A percentile compares a stretch with the other conserved stretches of the same genome.
Conservation (phyloP, 2,797 vertebrate species). For the Siniperca scherzeri region DNA sequence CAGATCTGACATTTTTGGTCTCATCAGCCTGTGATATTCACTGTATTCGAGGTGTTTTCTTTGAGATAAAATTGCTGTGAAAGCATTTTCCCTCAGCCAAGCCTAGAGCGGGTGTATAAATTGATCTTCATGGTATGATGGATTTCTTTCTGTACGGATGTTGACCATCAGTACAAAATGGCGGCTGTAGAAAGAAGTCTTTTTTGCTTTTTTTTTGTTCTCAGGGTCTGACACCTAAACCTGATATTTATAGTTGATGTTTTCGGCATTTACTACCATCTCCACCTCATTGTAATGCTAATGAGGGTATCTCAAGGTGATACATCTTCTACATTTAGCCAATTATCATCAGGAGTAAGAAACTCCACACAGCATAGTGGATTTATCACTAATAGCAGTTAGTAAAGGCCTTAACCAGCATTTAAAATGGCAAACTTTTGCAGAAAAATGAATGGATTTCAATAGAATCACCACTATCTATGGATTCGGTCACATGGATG, state of each 20-base stretch:
- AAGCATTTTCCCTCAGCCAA: background rate
- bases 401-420: background rate
- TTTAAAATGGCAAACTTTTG: background rate
- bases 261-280: background rate
- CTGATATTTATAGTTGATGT: background rate
- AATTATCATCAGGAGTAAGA: background rate
- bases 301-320: background rate
- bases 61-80: background rate
- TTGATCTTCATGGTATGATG: constrained; percentile 23
- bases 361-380: background rate
- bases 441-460: too few species aligned
- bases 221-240: background rate
- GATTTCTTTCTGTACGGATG: constrained; percentile 17
- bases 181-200: background rate
- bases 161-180: constrained; percentile 34
- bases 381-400: background rate
- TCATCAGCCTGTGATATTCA: constrained; percentile 10
- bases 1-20: background rate
- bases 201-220: background rate
- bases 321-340: background rate
- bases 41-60: constrained; percentile 5
- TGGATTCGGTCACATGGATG: background rate
- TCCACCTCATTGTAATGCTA: background rate
- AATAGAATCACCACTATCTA: too few species aligned
- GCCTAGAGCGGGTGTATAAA: background rate